phyloP scores from a whole-genome alignment of 2,797 vertebrate species.

The Coilia nasus region DNA sequence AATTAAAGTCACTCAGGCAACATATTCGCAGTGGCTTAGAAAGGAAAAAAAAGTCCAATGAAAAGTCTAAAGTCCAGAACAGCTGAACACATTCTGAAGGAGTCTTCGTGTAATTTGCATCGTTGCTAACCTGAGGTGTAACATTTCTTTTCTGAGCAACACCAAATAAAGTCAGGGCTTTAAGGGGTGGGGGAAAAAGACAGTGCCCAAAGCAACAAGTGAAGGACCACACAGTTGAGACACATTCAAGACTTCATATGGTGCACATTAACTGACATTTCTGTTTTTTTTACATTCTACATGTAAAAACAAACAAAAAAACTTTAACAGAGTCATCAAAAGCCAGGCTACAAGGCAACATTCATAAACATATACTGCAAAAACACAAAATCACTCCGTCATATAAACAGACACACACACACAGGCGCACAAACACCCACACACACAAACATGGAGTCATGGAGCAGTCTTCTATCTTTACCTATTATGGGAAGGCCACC shows the following conservation, averaged over 20 bases:
- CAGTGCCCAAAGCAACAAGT: neutral
- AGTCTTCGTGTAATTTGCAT: slow-evolving; percentile 29
- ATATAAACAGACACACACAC: neutral
- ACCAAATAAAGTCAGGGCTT: slow-evolving; percentile 46
- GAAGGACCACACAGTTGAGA: neutral
- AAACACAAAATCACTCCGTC: neutral
- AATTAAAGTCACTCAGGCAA: neutral
- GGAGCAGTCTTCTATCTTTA: neutral
- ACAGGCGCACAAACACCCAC: too few species aligned
- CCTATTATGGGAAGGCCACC: neutral
- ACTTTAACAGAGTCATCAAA: neutral
- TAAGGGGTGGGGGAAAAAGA: neutral
- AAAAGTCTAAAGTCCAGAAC: slow-evolving; percentile 6
- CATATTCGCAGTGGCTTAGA: slow-evolving; percentile 13
- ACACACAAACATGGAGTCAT: neutral
- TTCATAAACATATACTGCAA: neutral
- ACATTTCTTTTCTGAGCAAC: slow-evolving; percentile 51
- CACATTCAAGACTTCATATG: slow-evolving; percentile 9
- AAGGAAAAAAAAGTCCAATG: slow-evolving; percentile 21
- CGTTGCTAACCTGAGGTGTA: slow-evolving; percentile 68
- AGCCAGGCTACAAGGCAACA: slow-evolving; percentile 15
- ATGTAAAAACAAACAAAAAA: neutral
- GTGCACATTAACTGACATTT: neutral
- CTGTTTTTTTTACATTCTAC: neutral
- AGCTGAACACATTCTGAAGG: neutral